Evolutionary conservation across 2,113 vertebrate genomes (phyloP).

Genomic region (Tautogolabrus adspersus): DNA sequence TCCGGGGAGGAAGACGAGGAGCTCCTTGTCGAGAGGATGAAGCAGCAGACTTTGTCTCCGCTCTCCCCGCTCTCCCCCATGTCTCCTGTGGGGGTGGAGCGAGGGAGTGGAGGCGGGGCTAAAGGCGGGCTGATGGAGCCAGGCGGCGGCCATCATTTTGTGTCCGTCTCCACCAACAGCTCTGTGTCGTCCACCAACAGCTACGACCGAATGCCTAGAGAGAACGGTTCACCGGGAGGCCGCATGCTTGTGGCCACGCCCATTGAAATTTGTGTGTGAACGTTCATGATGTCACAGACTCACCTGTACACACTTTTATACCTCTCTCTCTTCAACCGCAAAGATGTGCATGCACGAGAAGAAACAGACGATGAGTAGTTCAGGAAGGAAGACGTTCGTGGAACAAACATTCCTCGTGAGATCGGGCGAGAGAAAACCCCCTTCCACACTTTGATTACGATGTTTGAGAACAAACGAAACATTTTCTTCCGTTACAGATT

Average conservation of each 20-base stretch:
- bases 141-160: conserved; percentile 75
- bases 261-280: conserved; percentile 87
- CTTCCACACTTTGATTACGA: conserved; percentile 36
- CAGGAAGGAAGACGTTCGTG: conserved; percentile 14
- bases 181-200: conserved; percentile 87
- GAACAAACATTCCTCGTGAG: too few species aligned
- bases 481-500: conserved; percentile 33
- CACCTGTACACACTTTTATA: conserved; percentile 50
- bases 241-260: conserved; percentile 86
- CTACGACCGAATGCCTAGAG: conserved; percentile 84
- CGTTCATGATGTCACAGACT: not conserved
- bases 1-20: conserved; percentile 83
- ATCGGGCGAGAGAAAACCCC: too few species aligned
- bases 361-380: not conserved
- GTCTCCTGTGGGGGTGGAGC: conserved; percentile 60
- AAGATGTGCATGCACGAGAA: conserved; percentile 59
- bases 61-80: conserved; percentile 79
- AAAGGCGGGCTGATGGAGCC: conserved; percentile 75
- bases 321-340: conserved; percentile 42
- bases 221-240: conserved; percentile 78
- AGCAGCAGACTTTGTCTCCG: conserved; percentile 86
- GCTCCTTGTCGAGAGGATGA: conserved; percentile 86
- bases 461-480: not conserved
- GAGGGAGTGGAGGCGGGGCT: conserved; percentile 57
- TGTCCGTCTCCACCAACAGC: conserved; percentile 85